Conservation (phyloP, 2,888 invertebrate genomes). For the Sphecodes monilicornis region DNA sequence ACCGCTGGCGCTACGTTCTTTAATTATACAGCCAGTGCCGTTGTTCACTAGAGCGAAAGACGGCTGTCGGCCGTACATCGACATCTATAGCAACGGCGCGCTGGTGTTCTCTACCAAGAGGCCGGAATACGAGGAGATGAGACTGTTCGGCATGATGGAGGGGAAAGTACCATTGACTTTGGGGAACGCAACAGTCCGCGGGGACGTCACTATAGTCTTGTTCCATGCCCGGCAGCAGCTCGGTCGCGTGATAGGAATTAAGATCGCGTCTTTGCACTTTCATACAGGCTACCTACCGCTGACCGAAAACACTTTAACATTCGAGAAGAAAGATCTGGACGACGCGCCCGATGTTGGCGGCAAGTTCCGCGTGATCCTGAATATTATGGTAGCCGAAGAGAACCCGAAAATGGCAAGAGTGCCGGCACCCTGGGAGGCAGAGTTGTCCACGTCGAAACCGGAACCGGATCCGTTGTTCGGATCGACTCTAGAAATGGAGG, state of each 20-base stretch:
- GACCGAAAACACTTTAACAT: slow-evolving; percentile 91
- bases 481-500: slow-evolving; percentile 92
- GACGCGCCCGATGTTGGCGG: slow-evolving; percentile 90
- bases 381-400: slow-evolving; percentile 90
- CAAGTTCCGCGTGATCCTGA: slow-evolving; percentile 89
- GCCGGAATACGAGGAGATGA: slow-evolving; percentile 95
- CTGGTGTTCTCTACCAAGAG: slow-evolving; percentile 92
- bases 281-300: slow-evolving; percentile 94
- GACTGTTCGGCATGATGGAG: slow-evolving; percentile 89
- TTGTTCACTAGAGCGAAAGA: slow-evolving; percentile 96
- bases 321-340: slow-evolving; percentile 91
- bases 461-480: slow-evolving; percentile 89
- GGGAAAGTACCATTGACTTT: slow-evolving; percentile 87
- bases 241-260: slow-evolving; percentile 92
- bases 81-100: slow-evolving; percentile 95
- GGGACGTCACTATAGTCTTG: slow-evolving; percentile 93
- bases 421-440: slow-evolving; percentile 91
- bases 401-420: slow-evolving; percentile 88
- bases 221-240: slow-evolving; percentile 95
- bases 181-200: slow-evolving; percentile 89
- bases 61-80: slow-evolving; percentile 97
- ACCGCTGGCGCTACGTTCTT: slow-evolving; percentile 91
- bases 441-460: slow-evolving; percentile 85
- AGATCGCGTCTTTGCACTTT: slow-evolving; percentile 94
- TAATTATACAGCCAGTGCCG: slow-evolving; percentile 95